Evolutionary conservation across 2,113 vertebrate species (phyloP).

Genomic region (Centropristis striata): DNA sequence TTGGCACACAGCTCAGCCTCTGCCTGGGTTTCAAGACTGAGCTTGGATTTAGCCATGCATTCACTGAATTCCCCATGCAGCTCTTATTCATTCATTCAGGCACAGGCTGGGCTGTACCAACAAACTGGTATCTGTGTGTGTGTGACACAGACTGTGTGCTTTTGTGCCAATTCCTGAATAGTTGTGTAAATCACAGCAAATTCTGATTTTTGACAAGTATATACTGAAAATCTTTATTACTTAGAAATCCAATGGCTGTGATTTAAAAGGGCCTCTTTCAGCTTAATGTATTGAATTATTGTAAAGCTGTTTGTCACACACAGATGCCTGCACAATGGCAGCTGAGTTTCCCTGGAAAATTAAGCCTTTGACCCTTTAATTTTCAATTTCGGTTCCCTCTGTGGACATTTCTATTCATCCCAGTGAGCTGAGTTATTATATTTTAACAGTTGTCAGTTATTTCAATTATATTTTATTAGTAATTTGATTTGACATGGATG

Average conservation of each 20-base stretch:
- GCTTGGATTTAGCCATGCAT: conserved; percentile 77
- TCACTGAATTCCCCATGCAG: conserved; percentile 82
- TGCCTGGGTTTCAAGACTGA: conserved; percentile 70
- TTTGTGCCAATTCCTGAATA: conserved; percentile 42
- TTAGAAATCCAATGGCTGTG: conserved; percentile 1
- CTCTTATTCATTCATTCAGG: conserved; percentile 75
- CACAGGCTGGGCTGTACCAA: conserved; percentile 65
- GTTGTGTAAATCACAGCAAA: conserved; percentile 64
- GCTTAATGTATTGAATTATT: not conserved
- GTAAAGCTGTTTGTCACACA: conserved; percentile 2
- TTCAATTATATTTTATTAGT: not conserved
- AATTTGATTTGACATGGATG: conserved; percentile 32
- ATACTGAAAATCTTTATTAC: conserved; percentile 22
- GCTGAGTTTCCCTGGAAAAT: conserved; percentile 31
- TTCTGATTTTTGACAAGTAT: conserved; percentile 60
- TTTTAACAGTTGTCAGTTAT: conserved; percentile 19
- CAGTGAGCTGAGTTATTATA: not conserved
- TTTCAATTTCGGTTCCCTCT: conserved; percentile 3
- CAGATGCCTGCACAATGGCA: conserved; percentile 9
- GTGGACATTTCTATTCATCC: conserved; percentile 16
- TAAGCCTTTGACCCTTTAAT: conserved; percentile 46
- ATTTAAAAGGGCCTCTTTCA: conserved; percentile 24
- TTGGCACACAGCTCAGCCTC: conserved; percentile 71
- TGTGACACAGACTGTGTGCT: conserved; percentile 15
- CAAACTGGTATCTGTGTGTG: conserved; percentile 61